Conservation (phyloP, 1,140 invertebrate species). For the Melitaea cinxia region DNA sequence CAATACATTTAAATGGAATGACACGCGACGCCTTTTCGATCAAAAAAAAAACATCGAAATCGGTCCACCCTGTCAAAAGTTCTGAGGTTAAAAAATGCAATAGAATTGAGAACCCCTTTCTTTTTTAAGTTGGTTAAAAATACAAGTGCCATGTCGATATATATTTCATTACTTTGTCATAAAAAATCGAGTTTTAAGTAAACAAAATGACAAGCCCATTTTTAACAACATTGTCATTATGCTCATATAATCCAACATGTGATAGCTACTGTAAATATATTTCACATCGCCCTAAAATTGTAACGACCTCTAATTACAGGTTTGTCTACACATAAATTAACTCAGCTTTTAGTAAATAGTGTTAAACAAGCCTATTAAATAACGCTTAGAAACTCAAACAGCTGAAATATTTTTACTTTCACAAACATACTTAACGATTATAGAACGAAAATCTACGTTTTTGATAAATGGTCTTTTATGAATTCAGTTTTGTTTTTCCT, state of each 20-base stretch:
- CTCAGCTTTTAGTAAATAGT: constrained; percentile 11
- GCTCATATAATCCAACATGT: not conserved
- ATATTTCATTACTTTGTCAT: too few relatives aligned
- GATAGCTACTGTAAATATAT: not conserved
- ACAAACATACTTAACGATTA: not conserved
- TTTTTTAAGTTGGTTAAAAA: too few relatives aligned
- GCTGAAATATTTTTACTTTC: not conserved
- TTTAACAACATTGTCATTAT: not conserved
- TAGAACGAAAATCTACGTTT: not conserved
- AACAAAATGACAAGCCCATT: too few relatives aligned
- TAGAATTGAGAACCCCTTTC: too few relatives aligned
- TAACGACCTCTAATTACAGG: not conserved
- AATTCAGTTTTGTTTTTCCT: not conserved
- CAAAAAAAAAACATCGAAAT: too few relatives aligned
- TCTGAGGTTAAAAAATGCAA: too few relatives aligned
- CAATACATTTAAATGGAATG: too few relatives aligned
- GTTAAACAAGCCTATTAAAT: constrained; percentile 4
- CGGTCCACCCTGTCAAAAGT: too few relatives aligned
- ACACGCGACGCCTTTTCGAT: too few relatives aligned
- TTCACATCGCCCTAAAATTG: not conserved
- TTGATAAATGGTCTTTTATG: not conserved
- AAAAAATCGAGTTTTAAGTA: too few relatives aligned
- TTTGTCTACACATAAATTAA: constrained; percentile 3
- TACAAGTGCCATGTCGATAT: too few relatives aligned
- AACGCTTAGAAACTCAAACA: constrained; percentile 10